A percentile compares a stretch with the other conserved stretches of the same genome.
These are phyloP conservation scores for Pteronura brasiliensis DNA, from an alignment of 2,113 vertebrate genomes.

Conservation along the genomic window DNA sequence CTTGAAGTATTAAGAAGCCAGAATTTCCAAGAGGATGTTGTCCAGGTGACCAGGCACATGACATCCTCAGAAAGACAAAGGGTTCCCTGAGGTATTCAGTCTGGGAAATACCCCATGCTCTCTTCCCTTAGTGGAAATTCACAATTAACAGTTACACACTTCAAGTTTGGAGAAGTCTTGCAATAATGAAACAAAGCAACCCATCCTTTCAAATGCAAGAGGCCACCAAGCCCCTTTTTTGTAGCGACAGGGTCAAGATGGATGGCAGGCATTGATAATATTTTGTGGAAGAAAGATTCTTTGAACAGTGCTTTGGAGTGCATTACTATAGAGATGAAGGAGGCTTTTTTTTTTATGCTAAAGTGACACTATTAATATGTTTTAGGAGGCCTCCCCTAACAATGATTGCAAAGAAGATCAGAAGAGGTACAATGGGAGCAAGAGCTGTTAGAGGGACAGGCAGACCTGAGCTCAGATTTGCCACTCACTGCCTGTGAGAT, in stretches of 20 bases:
- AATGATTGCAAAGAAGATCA: background rate
- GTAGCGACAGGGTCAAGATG: background rate
- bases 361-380: background rate
- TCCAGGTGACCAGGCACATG: no score
- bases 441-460: background rate
- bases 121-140: background rate
- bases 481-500: background rate
- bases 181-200: background rate
- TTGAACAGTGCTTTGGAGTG: background rate
- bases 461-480: background rate
- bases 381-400: background rate
- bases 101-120: background rate
- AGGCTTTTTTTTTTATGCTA: background rate
- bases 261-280: background rate
- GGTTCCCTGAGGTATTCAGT: background rate
- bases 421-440: background rate
- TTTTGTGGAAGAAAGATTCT: background rate
- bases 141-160: background rate
- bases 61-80: background rate
- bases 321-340: background rate
- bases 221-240: background rate
- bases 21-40: background rate
- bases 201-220: background rate
- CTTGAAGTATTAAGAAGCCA: background rate
- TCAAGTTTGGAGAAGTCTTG: background rate